A percentile compares a stretch with the other conserved stretches of the same genome.
These are phyloP conservation scores for Parazoanthus darwini DNA, from an alignment of 92 coral and sea anemone species.

Conservation along the genomic window DNA sequence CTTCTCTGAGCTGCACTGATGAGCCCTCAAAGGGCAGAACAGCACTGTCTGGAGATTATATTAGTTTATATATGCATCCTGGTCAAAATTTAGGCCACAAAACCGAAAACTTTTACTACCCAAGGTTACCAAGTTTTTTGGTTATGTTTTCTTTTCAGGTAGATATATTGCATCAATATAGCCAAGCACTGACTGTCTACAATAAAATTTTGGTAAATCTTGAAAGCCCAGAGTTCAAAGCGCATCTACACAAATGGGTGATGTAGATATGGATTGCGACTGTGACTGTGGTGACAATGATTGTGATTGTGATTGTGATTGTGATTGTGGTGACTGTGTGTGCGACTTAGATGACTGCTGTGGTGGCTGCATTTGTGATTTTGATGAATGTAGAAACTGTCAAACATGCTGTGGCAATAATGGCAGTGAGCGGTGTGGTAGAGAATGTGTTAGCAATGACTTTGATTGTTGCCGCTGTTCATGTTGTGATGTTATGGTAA, in stretches of 20 bases:
- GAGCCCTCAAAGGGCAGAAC: too few species aligned
- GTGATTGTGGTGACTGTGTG: background rate
- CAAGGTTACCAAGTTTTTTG: too few species aligned
- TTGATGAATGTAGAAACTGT: slow-evolving; percentile 11
- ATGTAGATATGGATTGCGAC: background rate
- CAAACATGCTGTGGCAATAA: background rate
- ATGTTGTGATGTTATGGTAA: slow-evolving; percentile 18
- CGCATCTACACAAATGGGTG: background rate
- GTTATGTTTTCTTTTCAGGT: background rate
- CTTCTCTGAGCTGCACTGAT: too few species aligned
- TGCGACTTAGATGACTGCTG: slow-evolving; percentile 9
- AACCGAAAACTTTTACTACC: too few species aligned
- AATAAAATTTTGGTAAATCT: background rate
- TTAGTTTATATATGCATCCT: too few species aligned
- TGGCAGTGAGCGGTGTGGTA: background rate
- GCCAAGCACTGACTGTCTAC: background rate
- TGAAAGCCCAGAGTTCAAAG: background rate
- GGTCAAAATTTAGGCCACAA: too few species aligned
- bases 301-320: background rate
- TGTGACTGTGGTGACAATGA: slow-evolving; percentile 1
- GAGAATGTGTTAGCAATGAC: slow-evolving; percentile 6
- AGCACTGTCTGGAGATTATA: too few species aligned
- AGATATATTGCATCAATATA: background rate
- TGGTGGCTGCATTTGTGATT: slow-evolving; percentile 14
- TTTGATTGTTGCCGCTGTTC: slow-evolving; percentile 13